Base-by-base conservation (phyloP, 2,797 vertebrate genomes). In the Sciurus carolinensis region DNA sequence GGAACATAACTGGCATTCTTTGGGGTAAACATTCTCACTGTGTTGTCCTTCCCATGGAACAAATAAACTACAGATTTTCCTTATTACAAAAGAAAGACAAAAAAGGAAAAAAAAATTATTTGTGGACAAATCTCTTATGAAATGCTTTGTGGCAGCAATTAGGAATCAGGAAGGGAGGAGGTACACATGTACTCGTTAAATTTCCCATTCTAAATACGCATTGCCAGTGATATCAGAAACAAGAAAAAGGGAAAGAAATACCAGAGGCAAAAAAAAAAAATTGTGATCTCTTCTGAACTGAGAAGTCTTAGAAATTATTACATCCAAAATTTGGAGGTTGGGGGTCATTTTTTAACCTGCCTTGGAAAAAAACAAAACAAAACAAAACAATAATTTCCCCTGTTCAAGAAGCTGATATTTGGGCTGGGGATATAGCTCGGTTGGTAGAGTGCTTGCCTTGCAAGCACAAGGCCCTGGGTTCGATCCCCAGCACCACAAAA, bases 41-140 rank as follows among this genome's bases (percentile, higher is more conserved):
- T 91, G 22, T 71, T 95, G 33, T 59, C 7, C 50, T 44, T 7
- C 95, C 6, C 28, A 91, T 15, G 1, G 44, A 94, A 90, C 86
- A 66, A 95, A 95, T 28, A 73, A 91, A 88, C 24, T 95, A 62
- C 50, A 94, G 67, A 73, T 97, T 97, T 97, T 90, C 39, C 82
- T 79, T 83, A 94, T 94, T 95, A 69, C 57, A 95, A 98, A 97
- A 92, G 18, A 96, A 96, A 96, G 67, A 64, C 26, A 15, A 64
- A 95, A 91, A 90, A 94, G 33, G 71, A 64, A 73, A 42, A 75
- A 92, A 83, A 59, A 52, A 87, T 98, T 33, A 77, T 88, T 86
- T 92, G 72, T 54, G 0, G 86, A 95, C 44, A 95, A 96, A 88
- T 95, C 9, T 94, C 75, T 96, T 84, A 76, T 50, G 47, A 95